Base-by-base conservation (phyloP, 2,888 invertebrate genomes). In the Trachelus troglodyta region DNA sequence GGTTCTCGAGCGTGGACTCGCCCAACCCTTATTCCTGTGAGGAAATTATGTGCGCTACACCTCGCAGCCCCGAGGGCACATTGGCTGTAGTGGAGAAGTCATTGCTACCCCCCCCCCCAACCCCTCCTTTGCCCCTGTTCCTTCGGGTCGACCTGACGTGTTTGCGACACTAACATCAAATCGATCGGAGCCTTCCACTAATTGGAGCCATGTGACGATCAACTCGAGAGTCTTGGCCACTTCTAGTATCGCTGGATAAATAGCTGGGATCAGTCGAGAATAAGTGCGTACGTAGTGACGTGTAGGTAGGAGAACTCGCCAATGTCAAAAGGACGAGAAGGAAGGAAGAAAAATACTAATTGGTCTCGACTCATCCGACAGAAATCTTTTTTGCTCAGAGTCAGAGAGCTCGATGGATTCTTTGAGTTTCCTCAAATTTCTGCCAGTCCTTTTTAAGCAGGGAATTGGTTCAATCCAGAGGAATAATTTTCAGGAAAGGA, bases 1-100 rank as follows among this genome's bases (percentile, higher is more conserved):
- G 23, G 6, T 23, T 56, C 56, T 56, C 56, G 23, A 56, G 56
- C 23, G 9, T 23, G 56, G 40, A 40, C 15, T 40, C 40, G 15
- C 40, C 40, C 40, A 40, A 40, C 40, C 40, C 40, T 40, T 40
- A 40, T 40, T 40, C 40, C 35, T 34, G 71, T 11, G 75, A 34
- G 40, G 76, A 76, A 79, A 80, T 78, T 80, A 79, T 76, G 75
- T 71, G 31, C 73, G 69, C n/a, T 31, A 69, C 75, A 33, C 75
- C 56, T 30, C 37, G 40, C 71, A 12, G 15, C 40, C 40, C 15
- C 15, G 6, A 15, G 40, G 40, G 15, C 40, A 40, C 40, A 40
- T 40, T 40, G 15, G 15, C 15, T 40, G 40, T 15, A 15, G 40
- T 9, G 6, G 23, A 56, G 12, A 40, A 15, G 15, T 31, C 37